Percentiles rank a stretch among this genome's conserved stretches.
phyloP scores from a whole-genome alignment of 2,113 vertebrate genomes.

The Cairina moschata region DNA sequence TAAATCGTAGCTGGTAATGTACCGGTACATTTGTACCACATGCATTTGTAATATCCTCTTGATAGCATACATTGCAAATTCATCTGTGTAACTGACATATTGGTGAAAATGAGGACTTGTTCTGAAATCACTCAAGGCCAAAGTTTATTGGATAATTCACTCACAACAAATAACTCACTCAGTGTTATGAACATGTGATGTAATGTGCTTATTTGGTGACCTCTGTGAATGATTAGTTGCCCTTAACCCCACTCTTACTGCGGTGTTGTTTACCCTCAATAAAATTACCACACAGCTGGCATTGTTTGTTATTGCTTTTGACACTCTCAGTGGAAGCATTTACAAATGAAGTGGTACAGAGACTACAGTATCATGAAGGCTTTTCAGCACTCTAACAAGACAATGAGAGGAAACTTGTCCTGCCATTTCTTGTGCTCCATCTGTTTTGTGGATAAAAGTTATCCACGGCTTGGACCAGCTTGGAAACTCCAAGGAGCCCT shows the following conservation, averaged over 20 bases:
- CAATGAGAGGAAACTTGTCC: background rate
- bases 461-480: too few relatives aligned
- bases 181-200: background rate
- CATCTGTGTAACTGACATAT: background rate
- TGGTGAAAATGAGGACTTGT: background rate
- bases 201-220: background rate
- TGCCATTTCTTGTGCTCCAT: background rate
- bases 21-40: background rate
- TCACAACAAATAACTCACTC: background rate
- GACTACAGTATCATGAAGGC: background rate
- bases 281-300: background rate
- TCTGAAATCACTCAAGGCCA: background rate
- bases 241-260: background rate
- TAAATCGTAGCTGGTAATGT: background rate
- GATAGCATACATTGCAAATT: background rate
- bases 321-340: background rate
- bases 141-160: background rate
- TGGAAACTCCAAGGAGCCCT: background rate
- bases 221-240: background rate
- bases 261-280: background rate
- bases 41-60: background rate
- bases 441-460: background rate
- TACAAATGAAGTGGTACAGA: background rate
- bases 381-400: background rate
- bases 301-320: background rate